A percentile compares a stretch with the other conserved stretches of the same genome.
phyloP scores from a whole-genome alignment of 2,888 invertebrate species.

The Parascotia fuliginaria region DNA sequence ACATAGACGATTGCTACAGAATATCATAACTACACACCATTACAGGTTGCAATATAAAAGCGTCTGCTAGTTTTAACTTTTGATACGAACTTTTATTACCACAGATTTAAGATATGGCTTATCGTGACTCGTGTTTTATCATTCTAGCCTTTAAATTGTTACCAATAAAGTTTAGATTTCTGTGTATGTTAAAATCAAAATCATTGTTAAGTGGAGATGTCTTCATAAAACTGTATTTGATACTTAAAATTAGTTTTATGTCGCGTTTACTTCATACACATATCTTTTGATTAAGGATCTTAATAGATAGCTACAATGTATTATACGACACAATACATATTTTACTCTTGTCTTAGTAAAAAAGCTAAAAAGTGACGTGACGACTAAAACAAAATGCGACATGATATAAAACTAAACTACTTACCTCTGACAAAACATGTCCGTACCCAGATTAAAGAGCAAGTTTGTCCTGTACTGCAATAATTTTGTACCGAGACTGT shows the following conservation, averaged over 20 bases:
- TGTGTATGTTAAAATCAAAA: conserved; percentile 7
- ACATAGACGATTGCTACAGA: conserved; percentile 27
- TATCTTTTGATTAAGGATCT: not conserved
- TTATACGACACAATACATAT: no score
- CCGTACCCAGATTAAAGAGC: no score
- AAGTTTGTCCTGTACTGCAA: no score
- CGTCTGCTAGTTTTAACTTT: conserved; percentile 27
- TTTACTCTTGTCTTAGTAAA: no score
- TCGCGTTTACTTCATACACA: not conserved
- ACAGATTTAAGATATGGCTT: conserved; percentile 20
- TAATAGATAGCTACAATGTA: no score
- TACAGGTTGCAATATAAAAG: conserved; percentile 35
- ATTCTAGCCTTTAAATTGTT: conserved; percentile 9
- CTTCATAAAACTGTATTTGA: conserved; percentile 6
- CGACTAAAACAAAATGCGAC: no score
- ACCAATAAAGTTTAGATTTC: conserved; percentile 14
- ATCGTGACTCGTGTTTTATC: conserved; percentile 33
- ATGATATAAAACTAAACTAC: no score
- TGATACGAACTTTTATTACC: conserved; percentile 32
- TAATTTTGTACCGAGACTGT: no score
- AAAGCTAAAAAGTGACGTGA: no score
- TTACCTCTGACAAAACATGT: no score
- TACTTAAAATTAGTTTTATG: not conserved
- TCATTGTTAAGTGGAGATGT: conserved; percentile 19
- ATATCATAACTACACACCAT: conserved; percentile 15